Evolutionary conservation across 2,113 vertebrate genomes (phyloP).

Genomic region (Gymnocephalus cernua): DNA sequence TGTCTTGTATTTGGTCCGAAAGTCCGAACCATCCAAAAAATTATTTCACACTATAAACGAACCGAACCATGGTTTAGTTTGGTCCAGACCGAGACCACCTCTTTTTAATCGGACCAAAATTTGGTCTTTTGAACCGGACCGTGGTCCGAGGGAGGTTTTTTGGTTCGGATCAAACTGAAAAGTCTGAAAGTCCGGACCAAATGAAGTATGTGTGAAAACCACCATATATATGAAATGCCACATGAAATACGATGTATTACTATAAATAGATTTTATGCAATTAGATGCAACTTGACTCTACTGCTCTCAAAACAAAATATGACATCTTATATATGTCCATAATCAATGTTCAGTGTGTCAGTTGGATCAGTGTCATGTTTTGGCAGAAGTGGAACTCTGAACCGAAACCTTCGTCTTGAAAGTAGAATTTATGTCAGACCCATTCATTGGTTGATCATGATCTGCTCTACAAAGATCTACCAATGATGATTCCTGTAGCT

Average conservation of each 20-base stretch:
- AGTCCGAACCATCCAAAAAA: too few relatives aligned
- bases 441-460: not conserved
- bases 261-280: not conserved
- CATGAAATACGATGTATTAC: not conserved
- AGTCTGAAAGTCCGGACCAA: too few relatives aligned
- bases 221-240: not conserved
- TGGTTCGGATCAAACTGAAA: too few relatives aligned
- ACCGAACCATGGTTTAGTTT: too few relatives aligned
- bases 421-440: not conserved
- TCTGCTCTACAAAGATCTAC: conserved; percentile 4
- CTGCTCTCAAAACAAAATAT: not conserved
- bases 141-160: too few relatives aligned
- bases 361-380: not conserved
- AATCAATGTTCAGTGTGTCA: not conserved
- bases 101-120: too few relatives aligned
- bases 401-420: not conserved
- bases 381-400: not conserved
- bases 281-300: not conserved
- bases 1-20: too few relatives aligned
- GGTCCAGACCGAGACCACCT: too few relatives aligned
- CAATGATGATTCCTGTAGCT: conserved; percentile 22
- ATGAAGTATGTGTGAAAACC: too few relatives aligned
- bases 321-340: not conserved
- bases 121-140: too few relatives aligned
- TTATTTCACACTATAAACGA: too few relatives aligned